Base-by-base conservation (phyloP, 2,113 vertebrate genomes). In the Sorex fumeus region DNA sequence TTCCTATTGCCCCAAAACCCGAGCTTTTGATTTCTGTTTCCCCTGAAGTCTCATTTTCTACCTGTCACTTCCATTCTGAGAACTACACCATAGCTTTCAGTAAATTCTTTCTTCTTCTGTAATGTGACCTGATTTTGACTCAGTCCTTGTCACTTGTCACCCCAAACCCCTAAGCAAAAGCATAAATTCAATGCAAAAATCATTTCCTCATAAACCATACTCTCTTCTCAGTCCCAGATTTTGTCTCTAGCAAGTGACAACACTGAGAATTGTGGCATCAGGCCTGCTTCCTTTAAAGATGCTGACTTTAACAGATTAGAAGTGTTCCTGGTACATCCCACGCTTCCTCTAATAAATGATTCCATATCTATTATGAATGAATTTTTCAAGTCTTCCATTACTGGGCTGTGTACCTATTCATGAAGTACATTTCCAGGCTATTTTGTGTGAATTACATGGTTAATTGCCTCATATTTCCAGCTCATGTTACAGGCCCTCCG, bases 401-500 rank as follows among this genome's bases (percentile, higher is more conserved):
- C 90, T 12, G 88, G 40, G 74, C 93, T 90, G 21, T 83, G 93
- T 95, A 95, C 79, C 95, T 93, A 79, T 91, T 84, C 90, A 87
- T 0, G 0, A 93, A 91, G 88, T 84, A 93, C 93, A 93, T 91
- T 93, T 95, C 85, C 92, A 93, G 90, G 94, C 60, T 36, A 91
- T 94, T 94, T 87, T 95, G 93, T 93, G 90, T 89, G 96, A 95
- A 88, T 95, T 94, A 84, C 88, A 85, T 79, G 85, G 90, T 82
- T 95, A 94, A 91, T 91, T 95, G 92, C 88, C 85, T 95, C 82
- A 85, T 95, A 88, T 91, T 95, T 95, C 92, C 92, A 93, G 79
- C 93, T 91, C 71, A 25, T 45, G 70, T 88, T 94, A 67, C 71
- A 88, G 90, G 79, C 83, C 67, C 79, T 93, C 66, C 72, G 57